Conservation (phyloP, 2,888 invertebrate species). For the Periphyllus acericola region DNA sequence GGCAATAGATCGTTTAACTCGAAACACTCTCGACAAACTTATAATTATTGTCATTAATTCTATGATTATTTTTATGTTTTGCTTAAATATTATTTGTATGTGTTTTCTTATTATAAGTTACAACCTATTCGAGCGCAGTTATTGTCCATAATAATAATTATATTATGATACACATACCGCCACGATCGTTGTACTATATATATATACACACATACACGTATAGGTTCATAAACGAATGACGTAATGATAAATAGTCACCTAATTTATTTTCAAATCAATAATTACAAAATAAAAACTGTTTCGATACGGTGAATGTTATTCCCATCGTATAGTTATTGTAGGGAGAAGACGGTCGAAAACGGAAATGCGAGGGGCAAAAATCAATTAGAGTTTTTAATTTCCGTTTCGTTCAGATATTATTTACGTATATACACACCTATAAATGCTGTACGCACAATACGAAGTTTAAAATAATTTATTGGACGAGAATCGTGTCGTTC, state of each 20-base stretch:
- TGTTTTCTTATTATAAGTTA: too few species aligned
- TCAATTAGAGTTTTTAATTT: not conserved
- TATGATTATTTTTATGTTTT: slow-evolving; percentile 26
- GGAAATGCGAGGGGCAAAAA: not conserved
- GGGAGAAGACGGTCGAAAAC: not conserved
- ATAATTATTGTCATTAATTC: slow-evolving; percentile 35
- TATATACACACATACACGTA: too few species aligned
- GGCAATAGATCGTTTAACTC: slow-evolving; percentile 51
- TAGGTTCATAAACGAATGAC: too few species aligned
- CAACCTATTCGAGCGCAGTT: not conserved
- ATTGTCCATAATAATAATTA: not conserved
- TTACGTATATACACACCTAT: not conserved
- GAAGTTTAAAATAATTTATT: too few species aligned
- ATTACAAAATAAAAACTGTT: too few species aligned
- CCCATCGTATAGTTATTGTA: not conserved
- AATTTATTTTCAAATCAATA: too few species aligned
- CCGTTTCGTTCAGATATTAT: not conserved
- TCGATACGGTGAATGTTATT: too few species aligned
- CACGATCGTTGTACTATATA: too few species aligned
- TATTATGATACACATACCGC: not conserved
- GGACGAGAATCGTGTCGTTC: too few species aligned
- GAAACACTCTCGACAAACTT: slow-evolving; percentile 26
- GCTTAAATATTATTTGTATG: not conserved
- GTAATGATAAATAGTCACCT: too few species aligned
- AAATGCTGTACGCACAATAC: too few species aligned